Evolutionary conservation across 2,113 vertebrate species (phyloP).

Genomic region (Etia nguti): DNA sequence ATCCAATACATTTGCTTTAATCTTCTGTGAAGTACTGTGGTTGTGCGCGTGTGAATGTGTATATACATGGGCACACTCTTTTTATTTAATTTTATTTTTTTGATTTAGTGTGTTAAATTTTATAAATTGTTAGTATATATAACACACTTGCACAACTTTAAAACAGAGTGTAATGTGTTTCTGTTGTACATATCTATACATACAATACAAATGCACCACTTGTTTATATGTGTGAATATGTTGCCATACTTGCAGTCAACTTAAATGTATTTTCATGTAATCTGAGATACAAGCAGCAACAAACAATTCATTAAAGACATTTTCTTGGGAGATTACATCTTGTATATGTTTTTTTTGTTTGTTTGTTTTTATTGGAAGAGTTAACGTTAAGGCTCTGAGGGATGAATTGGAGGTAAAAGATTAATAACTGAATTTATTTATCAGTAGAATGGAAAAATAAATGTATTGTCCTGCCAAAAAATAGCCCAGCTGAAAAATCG

Average conservation of each 20-base stretch:
- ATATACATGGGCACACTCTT: conserved; percentile 69
- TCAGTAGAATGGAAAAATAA: conserved; percentile 33
- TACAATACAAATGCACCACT: conserved; percentile 74
- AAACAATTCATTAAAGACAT: conserved; percentile 75
- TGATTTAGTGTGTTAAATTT: conserved; percentile 68
- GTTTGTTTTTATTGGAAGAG: not conserved
- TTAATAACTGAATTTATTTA: conserved; percentile 51
- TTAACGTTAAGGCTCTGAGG: not conserved
- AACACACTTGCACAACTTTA: conserved; percentile 75
- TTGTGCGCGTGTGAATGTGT: conserved; percentile 71
- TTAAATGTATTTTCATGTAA: conserved; percentile 79
- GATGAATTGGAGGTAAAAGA: not conserved
- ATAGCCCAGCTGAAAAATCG: conserved; percentile 59
- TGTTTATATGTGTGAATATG: conserved; percentile 77
- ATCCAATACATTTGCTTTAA: conserved; percentile 74
- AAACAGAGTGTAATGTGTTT: conserved; percentile 72
- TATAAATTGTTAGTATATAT: conserved; percentile 73
- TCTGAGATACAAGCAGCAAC: conserved; percentile 73
- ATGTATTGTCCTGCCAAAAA: conserved; percentile 56
- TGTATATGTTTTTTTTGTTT: not conserved
- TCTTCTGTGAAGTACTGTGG: conserved; percentile 73
- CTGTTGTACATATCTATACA: conserved; percentile 74
- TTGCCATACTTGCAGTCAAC: conserved; percentile 74
- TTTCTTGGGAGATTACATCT: conserved; percentile 67
- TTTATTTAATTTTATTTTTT: conserved; percentile 20